A percentile compares a stretch with the other conserved stretches of the same genome.
Conservation (phyloP, 2,797 vertebrate species). For the Pangasius macronema region DNA sequence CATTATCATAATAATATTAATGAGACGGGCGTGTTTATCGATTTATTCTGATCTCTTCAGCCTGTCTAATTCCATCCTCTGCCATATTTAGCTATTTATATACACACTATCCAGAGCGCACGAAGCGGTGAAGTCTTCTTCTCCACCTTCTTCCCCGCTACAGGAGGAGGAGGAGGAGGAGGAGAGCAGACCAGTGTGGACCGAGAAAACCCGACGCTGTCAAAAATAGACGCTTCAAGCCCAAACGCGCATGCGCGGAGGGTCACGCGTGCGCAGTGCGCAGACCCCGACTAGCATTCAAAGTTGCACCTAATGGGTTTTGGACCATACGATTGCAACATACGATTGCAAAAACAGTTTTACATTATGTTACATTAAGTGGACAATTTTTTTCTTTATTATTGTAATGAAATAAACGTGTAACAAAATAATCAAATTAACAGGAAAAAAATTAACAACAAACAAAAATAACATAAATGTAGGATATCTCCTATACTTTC, state of each 20-base stretch:
- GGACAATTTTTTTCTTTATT: no score
- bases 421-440: not conserved
- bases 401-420: not conserved
- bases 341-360: no score
- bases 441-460: not conserved
- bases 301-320: not conserved
- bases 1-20: not conserved
- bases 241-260: not conserved
- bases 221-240: not conserved
- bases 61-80: slow-evolving; percentile 1
- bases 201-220: not conserved
- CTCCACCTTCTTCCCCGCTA: slow-evolving; percentile 20
- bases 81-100: slow-evolving; percentile 22
- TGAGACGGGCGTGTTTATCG: not conserved
- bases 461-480: not conserved
- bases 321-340: no score
- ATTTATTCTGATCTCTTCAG: not conserved
- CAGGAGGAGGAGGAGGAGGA: slow-evolving; percentile 5
- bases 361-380: no score
- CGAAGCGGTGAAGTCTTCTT: slow-evolving; percentile 22
- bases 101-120: slow-evolving; percentile 9
- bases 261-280: not conserved
- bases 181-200: not conserved
- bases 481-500: not conserved
- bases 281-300: not conserved